Evolutionary conservation across 2,113 vertebrate genomes (phyloP).

Genomic region (Leptodactylus fuscus): DNA sequence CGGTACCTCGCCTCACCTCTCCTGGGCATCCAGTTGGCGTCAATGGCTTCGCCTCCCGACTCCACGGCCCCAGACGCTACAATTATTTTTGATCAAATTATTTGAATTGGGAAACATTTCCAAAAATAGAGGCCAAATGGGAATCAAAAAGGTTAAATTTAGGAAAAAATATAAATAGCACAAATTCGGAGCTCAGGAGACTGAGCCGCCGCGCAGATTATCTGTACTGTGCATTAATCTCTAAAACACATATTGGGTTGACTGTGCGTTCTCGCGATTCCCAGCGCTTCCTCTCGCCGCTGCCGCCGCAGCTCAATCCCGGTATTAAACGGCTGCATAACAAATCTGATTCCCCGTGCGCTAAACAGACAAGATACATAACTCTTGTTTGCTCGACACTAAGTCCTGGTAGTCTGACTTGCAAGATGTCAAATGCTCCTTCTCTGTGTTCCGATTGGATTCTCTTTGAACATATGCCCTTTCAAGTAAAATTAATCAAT

Average conservation of each 20-base stretch:
- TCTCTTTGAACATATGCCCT: slow-evolving; percentile 85
- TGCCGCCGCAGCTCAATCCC: slow-evolving; percentile 30
- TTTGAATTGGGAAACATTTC: too few species aligned
- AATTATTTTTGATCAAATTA: too few species aligned
- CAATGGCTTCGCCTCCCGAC: too few species aligned
- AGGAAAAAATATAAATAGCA: not conserved
- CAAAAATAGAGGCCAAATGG: not conserved
- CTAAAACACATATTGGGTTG: slow-evolving; percentile 36
- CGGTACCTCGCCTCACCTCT: too few species aligned
- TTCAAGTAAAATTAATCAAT: slow-evolving; percentile 97
- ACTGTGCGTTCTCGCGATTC: not conserved
- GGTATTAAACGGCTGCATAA: slow-evolving; percentile 39
- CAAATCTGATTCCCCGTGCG: slow-evolving; percentile 44
- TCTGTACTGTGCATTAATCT: slow-evolving; percentile 28
- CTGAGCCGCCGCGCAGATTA: slow-evolving; percentile 20
- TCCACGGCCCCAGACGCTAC: too few species aligned
- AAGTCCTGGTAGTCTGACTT: slow-evolving; percentile 60
- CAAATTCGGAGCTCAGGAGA: not conserved
- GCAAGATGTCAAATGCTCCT: slow-evolving; percentile 68
- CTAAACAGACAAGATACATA: slow-evolving; percentile 40
- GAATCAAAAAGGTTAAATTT: not conserved
- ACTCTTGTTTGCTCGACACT: slow-evolving; percentile 63
- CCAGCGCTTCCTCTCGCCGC: not conserved
- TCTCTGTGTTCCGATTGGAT: slow-evolving; percentile 72
- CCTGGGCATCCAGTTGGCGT: too few species aligned